Evolutionary conservation across 2,888 invertebrate genomes (phyloP), one percentile per base, ranked within the genome.

Genomic region (Drosophila mayaguana): DNA sequence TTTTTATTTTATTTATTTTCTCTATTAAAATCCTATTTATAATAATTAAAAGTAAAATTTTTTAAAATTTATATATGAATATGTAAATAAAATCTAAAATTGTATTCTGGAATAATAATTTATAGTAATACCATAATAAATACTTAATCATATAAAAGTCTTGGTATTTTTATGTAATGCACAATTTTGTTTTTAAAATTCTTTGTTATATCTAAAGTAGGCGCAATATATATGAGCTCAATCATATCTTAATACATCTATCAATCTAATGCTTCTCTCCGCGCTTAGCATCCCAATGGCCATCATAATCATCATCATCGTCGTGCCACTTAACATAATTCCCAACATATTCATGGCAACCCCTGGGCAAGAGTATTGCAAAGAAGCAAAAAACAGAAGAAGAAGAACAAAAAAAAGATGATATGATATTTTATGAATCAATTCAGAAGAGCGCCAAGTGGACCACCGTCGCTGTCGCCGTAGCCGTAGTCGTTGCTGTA

Each of bases 381-480:
- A 20, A n/a, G 22, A n/a, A 45, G 6, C 38, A 53, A 42, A 45
- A 22, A 32, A 48, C 46, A 67, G 88, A 86, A n/a, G 11, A 14
- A 67, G 14, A 18, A 12, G n/a, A 45, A n/a, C 2, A 51, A 61
- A 72, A 72, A 66, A 88, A 84, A 86, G 90, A 90, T 83, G 77
- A 88, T 86, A 87, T 90, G 90, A 90, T 90, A 87, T 87, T 87
- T 87, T 87, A 87, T 87, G 86, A 87, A 87, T 87, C 86, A 87
- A 87, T 87, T 90, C 90, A 90, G 89, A 75, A 85, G 85, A 85
- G 85, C 89, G 86, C 86, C 90, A 87, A 87, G 81, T 90, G 86
- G 86, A 87, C 86, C 86, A 87, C 86, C 86, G 85, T 83, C 90
- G 87, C 87, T 60, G 71, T 71, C 60, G 69, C 57, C 66, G 76